Conservation (phyloP, 1,140 invertebrate species). For the Saccostrea cuccullata region DNA sequence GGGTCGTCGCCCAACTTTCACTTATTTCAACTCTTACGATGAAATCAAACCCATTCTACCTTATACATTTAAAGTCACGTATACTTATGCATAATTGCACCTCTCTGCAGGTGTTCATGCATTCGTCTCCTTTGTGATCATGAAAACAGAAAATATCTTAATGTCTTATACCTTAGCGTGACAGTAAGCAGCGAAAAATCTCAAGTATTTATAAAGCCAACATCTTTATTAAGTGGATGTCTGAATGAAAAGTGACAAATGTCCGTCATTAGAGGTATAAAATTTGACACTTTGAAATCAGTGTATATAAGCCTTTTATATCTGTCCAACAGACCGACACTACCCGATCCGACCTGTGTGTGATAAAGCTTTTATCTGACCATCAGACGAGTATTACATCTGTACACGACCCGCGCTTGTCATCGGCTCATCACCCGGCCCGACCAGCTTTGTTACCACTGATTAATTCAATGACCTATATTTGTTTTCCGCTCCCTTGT, state of each 20-base stretch:
- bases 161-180: not conserved
- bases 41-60: not conserved
- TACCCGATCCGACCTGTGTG: not conserved
- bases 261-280: not conserved
- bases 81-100: not conserved
- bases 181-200: not conserved
- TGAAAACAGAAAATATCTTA: not conserved
- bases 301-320: not conserved
- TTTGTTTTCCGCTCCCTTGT: not conserved
- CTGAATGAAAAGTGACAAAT: not conserved
- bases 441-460: not conserved
- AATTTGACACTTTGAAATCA: not conserved
- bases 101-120: not conserved
- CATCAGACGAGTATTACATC: too few species aligned
- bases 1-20: not conserved
- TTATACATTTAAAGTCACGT: not conserved
- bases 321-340: not conserved
- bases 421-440: not conserved
- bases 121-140: not conserved
- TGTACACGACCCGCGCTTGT: not conserved
- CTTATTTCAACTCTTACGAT: not conserved
- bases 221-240: not conserved
- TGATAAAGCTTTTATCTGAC: too few species aligned
- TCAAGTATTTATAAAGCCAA: not conserved
- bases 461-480: constrained; percentile 23